Percentiles rank a stretch among this genome's conserved stretches.
Conservation (phyloP, 1,140 invertebrate species). For the Pseudomyrmex concolor region DNA sequence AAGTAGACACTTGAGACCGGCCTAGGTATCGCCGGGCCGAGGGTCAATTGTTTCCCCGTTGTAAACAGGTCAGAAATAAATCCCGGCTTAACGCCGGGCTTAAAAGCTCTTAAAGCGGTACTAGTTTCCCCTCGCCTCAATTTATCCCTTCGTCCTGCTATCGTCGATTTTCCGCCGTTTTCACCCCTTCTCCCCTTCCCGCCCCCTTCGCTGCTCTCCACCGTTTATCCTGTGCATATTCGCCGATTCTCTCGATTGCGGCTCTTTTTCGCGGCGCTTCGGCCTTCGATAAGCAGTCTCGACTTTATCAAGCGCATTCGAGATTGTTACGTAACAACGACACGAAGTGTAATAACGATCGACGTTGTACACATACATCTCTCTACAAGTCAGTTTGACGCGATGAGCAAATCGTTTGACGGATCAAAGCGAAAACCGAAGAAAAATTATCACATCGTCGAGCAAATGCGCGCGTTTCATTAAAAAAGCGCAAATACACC, state of each 20-base stretch:
- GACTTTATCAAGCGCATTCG: conserved; percentile 34
- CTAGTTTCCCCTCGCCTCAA: conserved; percentile 65
- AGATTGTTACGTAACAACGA: neutral
- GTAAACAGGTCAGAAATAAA: conserved; percentile 81
- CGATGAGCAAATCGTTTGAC: too few species aligned
- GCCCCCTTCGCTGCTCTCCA: neutral
- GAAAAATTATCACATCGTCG: neutral
- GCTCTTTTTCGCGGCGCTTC: conserved; percentile 23
- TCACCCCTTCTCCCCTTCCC: conserved; percentile 41
- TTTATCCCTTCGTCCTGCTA: conserved; percentile 61
- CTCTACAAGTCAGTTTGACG: too few species aligned
- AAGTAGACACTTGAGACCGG: conserved; percentile 66
- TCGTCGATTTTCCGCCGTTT: conserved; percentile 67
- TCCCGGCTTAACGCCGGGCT: conserved; percentile 80
- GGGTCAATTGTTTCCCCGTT: conserved; percentile 80
- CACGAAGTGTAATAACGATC: neutral
- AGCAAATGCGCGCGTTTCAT: too few species aligned
- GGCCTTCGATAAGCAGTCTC: conserved; percentile 17
- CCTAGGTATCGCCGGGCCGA: conserved; percentile 51
- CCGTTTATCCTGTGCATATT: neutral
- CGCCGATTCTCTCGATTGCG: conserved; percentile 39
- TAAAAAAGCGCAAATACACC: neutral
- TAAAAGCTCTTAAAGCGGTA: conserved; percentile 81
- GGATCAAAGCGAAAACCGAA: neutral
- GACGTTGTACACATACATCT: neutral